phyloP scores from a whole-genome alignment of 2,888 invertebrate genomes.

The Bimastos eiseni region DNA sequence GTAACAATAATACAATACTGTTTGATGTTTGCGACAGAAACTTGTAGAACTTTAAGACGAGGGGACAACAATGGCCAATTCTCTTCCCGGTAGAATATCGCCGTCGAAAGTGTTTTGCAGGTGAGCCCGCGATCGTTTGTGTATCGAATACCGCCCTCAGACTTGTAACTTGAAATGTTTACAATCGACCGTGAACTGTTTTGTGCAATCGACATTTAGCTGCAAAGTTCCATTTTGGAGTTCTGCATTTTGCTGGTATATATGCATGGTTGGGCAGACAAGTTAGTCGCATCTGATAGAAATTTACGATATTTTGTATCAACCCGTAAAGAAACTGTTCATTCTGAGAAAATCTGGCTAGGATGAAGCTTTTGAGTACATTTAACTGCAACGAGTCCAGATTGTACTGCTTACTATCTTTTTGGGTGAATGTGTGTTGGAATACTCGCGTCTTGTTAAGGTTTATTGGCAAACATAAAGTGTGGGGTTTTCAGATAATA shows the following conservation, averaged over 20 bases:
- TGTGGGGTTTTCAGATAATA: too few species aligned
- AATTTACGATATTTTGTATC: not conserved
- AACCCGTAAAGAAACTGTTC: not conserved
- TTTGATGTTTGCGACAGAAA: constrained; percentile 13
- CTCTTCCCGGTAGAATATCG: not conserved
- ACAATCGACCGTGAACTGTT: not conserved
- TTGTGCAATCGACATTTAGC: not conserved
- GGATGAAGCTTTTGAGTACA: not conserved
- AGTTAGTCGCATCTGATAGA: not conserved
- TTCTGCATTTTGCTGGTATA: not conserved
- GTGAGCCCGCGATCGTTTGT: not conserved
- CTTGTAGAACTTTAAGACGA: not conserved
- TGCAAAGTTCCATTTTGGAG: not conserved
- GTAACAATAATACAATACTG: not conserved
- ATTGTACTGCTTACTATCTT: not conserved
- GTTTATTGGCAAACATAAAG: too few species aligned
- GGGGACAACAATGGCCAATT: not conserved
- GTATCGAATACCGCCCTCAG: not conserved
- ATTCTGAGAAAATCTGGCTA: not conserved
- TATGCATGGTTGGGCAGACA: not conserved
- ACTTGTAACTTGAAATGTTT: not conserved
- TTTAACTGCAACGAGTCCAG: not conserved
- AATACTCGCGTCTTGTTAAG: too few species aligned
- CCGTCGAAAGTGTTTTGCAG: not conserved
- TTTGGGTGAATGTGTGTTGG: too few species aligned